Evolutionary conservation across 2,888 invertebrate species (phyloP).

Genomic region (Hecatera dysodea): DNA sequence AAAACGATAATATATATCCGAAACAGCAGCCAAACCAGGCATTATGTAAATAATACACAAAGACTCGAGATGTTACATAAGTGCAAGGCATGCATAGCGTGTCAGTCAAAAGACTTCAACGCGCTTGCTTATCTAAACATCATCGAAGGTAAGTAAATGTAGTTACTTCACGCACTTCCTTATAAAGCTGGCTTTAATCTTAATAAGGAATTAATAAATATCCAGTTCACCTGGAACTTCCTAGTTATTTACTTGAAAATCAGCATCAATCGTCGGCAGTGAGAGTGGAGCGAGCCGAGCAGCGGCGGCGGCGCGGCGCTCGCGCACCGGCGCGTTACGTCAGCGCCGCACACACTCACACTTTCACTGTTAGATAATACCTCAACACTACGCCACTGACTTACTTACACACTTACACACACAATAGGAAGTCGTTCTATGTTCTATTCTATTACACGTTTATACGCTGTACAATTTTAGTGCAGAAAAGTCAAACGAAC

Average conservation of each 20-base stretch:
- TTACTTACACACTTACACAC: slow-evolving; percentile 88
- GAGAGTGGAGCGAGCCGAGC: slow-evolving; percentile 79
- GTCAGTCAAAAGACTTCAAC: slow-evolving; percentile 76
- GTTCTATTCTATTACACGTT: slow-evolving; percentile 79
- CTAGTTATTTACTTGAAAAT: slow-evolving; percentile 83
- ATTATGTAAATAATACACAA: slow-evolving; percentile 68
- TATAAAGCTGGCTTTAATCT: slow-evolving; percentile 66
- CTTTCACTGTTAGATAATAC: slow-evolving; percentile 90
- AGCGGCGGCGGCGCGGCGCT: slow-evolving; percentile 62
- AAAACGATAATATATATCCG: slow-evolving; percentile 45
- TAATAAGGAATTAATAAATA: slow-evolving; percentile 75
- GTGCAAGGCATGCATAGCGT: slow-evolving; percentile 43
- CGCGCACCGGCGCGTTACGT: slow-evolving; percentile 81
- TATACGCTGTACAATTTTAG: slow-evolving; percentile 68
- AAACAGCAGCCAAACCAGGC: slow-evolving; percentile 41
- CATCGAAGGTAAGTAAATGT: slow-evolving; percentile 62
- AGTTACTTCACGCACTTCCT: slow-evolving; percentile 69
- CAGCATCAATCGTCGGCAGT: slow-evolving; percentile 81
- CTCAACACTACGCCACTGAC: slow-evolving; percentile 84
- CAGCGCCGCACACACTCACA: slow-evolving; percentile 87
- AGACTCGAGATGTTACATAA: slow-evolving; percentile 53
- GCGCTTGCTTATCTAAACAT: slow-evolving; percentile 69
- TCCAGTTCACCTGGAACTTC: slow-evolving; percentile 81
- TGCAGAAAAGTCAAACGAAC: slow-evolving; percentile 67
- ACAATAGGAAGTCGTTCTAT: slow-evolving; percentile 85